These are phyloP conservation scores for Saccostrea glomerata DNA, from an alignment of 1,140 invertebrate species.

Conservation along the genomic window DNA sequence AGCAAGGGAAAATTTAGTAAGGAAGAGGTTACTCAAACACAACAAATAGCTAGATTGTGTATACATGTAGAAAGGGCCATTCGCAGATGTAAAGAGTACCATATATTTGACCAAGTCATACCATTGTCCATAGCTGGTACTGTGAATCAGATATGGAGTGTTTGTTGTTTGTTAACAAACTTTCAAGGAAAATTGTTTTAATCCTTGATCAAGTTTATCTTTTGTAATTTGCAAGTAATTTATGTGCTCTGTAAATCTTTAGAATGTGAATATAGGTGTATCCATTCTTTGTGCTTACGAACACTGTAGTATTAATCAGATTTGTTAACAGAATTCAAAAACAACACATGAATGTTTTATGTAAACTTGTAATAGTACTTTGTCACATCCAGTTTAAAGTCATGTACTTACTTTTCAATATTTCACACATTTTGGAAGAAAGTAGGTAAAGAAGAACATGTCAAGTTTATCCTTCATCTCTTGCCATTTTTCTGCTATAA, in stretches of 20 bases:
- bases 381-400: too few relatives aligned
- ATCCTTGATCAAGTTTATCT: too few relatives aligned
- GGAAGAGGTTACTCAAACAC: neutral
- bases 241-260: too few relatives aligned
- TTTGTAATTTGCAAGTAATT: too few relatives aligned
- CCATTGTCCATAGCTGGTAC: neutral
- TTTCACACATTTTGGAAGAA: neutral
- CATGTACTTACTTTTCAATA: neutral
- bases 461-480: constrained; percentile 32
- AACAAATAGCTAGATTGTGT: neutral
- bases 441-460: constrained; percentile 12
- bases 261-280: too few relatives aligned
- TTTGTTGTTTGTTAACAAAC: too few relatives aligned
- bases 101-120: neutral
- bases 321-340: too few relatives aligned
- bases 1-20: neutral
- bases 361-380: too few relatives aligned
- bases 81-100: neutral
- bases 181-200: neutral
- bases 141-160: too few relatives aligned
- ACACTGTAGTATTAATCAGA: too few relatives aligned
- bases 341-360: too few relatives aligned
- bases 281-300: too few relatives aligned
- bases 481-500: constrained; percentile 40
- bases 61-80: neutral